Conservation (phyloP, 2,797 vertebrate genomes). For the Trematomus bernacchii region DNA sequence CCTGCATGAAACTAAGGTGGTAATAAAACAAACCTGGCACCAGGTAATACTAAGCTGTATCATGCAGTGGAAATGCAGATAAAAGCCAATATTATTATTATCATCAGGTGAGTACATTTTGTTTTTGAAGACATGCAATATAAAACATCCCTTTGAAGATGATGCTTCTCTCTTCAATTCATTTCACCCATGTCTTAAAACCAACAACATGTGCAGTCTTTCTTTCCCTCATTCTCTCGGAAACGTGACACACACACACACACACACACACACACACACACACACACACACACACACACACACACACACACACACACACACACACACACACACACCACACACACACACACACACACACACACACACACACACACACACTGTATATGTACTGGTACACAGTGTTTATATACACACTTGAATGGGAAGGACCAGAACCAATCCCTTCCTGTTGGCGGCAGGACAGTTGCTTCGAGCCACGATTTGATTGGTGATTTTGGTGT, state of each 20-base stretch:
- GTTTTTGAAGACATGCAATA: too few relatives aligned
- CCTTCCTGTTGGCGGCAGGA: conserved; percentile 72
- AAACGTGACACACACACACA: not conserved
- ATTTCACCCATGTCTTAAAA: too few relatives aligned
- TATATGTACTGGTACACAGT: conserved; percentile 3
- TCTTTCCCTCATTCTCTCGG: too few relatives aligned
- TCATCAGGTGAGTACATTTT: too few relatives aligned
- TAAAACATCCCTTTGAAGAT: too few relatives aligned
- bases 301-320: not conserved
- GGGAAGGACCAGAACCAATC: conserved; percentile 55
- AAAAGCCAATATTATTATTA: too few relatives aligned
- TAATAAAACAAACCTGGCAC: not conserved
- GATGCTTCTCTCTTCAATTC: too few relatives aligned
- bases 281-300: not conserved
- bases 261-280: not conserved
- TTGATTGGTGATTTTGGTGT: conserved; percentile 63
- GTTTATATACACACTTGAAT: conserved; percentile 47
- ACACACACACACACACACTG: not conserved
- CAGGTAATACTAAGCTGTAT: not conserved
- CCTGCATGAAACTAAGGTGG: not conserved
- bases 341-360: not conserved
- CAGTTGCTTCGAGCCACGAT: conserved; percentile 68
- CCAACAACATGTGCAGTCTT: too few relatives aligned
- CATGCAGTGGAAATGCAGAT: not conserved
- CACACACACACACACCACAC: not conserved